phyloP scores from a whole-genome alignment of 2,113 vertebrate species.

The Chitala chitala region DNA sequence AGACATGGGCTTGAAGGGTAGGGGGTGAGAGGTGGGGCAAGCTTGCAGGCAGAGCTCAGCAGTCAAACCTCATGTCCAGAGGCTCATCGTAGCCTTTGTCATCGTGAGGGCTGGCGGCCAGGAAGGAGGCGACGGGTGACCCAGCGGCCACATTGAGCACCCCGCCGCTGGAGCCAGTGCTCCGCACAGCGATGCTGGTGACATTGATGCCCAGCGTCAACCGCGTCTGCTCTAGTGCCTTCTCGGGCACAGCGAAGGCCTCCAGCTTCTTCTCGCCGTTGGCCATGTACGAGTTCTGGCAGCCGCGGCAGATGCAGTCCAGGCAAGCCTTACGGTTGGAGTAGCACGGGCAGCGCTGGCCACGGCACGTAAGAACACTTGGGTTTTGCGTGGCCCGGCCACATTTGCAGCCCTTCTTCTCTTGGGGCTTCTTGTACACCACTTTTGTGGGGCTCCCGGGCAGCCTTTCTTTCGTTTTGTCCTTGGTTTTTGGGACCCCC shows the following conservation, averaged over 20 bases:
- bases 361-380: slow-evolving; percentile 96
- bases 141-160: slow-evolving; percentile 79
- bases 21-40: slow-evolving; percentile 52
- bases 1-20: slow-evolving; percentile 17
- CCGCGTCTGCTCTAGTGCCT: slow-evolving; percentile 95
- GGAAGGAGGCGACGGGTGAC: slow-evolving; percentile 86
- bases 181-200: slow-evolving; percentile 93
- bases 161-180: slow-evolving; percentile 76
- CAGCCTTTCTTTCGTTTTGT: slow-evolving; percentile 81
- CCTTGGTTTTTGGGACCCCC: slow-evolving; percentile 81
- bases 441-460: slow-evolving; percentile 80
- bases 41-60: slow-evolving; percentile 63
- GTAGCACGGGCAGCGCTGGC: slow-evolving; percentile 95
- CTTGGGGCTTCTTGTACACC: slow-evolving; percentile 91
- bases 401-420: slow-evolving; percentile 98
- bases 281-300: slow-evolving; percentile 99
- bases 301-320: slow-evolving; percentile 98
- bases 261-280: slow-evolving; percentile 98
- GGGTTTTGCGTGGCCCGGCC: slow-evolving; percentile 98
- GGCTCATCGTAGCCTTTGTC: slow-evolving; percentile 91
- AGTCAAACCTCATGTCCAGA: slow-evolving; percentile 89
- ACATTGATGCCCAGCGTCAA: slow-evolving; percentile 97
- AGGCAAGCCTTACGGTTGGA: slow-evolving; percentile 97
- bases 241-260: slow-evolving; percentile 96
- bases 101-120: slow-evolving; percentile 84